Evolutionary conservation across 2,888 invertebrate species (phyloP), one percentile per base, ranked within the genome.

Genomic region (Eurois occulta): DNA sequence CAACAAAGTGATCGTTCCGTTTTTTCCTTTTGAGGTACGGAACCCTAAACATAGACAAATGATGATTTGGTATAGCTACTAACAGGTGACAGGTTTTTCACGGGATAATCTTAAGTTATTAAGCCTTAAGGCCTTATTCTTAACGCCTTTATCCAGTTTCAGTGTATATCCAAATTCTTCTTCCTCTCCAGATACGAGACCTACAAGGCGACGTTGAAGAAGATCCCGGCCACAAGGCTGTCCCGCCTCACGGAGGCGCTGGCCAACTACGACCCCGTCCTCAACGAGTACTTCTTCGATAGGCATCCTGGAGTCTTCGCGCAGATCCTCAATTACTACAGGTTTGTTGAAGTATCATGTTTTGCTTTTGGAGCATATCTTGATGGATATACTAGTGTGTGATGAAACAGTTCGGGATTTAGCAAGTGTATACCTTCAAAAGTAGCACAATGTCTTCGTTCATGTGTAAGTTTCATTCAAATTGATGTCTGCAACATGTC

Each of bases 261-360:
- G 91, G 99, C 99, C 94, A 99, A 99, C 97, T 99, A 99, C 97
- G 99, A 99, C 97, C 99, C 99, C 69, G 99, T 99, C 92, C 98
- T 99, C 92, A 99, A 99, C 96, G 99, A 99, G 97, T 99, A 99
- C 97, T 99, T 99, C 97, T 99, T 99, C 97, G 99, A 99, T 96
- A 97, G 99, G 89, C 99, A 99, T 97, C 99, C 99, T 48, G 99
- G 99, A 74, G 99, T 97, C 89, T 99, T 99, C 96, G 99, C 99
- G 78, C 99, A 99, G 97, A 98, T 99, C 91, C 98, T 99, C 92
- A 99, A 99, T 96, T 99, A 99, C 96, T 99, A 99, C 97, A 98
- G 99, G 97, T 98, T 67, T 4, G 77, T 79, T 11, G 0, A 18
- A 52, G 10, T 52, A 1, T 10, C n/a, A 10, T n/a, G 0, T 18